Evolutionary conservation across 2,113 vertebrate species (phyloP).

Genomic region (Oncorhynchus nerka): DNA sequence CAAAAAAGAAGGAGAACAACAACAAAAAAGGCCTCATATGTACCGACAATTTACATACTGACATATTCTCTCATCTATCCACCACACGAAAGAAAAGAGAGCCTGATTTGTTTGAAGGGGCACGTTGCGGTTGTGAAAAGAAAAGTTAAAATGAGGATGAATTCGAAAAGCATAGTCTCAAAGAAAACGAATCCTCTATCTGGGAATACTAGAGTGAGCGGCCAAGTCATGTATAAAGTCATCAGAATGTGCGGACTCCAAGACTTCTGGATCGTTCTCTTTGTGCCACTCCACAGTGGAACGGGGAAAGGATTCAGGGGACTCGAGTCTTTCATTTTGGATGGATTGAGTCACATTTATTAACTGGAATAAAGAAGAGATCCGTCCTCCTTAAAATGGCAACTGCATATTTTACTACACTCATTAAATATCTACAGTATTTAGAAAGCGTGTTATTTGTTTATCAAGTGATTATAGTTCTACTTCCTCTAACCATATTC

Average conservation of each 20-base stretch:
- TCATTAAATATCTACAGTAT: not conserved
- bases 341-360: not conserved
- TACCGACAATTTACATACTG: conserved; percentile 72
- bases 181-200: conserved; percentile 45
- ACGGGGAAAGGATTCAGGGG: not conserved
- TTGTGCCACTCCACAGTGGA: conserved; percentile 10
- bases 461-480: not conserved
- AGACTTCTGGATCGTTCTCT: conserved; percentile 9
- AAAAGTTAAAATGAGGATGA: conserved; percentile 59
- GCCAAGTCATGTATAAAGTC: conserved; percentile 61
- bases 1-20: conserved; percentile 76
- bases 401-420: not conserved
- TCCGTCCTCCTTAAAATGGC: not conserved
- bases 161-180: conserved; percentile 57
- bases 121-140: conserved; percentile 71
- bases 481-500: not conserved
- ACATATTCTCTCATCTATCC: conserved; percentile 47
- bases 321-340: conserved; percentile 3
- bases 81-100: conserved; percentile 21
- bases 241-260: conserved; percentile 59
- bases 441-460: not conserved
- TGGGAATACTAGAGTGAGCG: conserved; percentile 59
- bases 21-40: conserved; percentile 72
- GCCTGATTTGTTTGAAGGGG: conserved; percentile 70
- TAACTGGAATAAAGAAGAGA: too few relatives aligned